These are phyloP conservation scores for Trachurus trachurus DNA, from an alignment of 2,797 vertebrate species.

Conservation along the genomic window DNA sequence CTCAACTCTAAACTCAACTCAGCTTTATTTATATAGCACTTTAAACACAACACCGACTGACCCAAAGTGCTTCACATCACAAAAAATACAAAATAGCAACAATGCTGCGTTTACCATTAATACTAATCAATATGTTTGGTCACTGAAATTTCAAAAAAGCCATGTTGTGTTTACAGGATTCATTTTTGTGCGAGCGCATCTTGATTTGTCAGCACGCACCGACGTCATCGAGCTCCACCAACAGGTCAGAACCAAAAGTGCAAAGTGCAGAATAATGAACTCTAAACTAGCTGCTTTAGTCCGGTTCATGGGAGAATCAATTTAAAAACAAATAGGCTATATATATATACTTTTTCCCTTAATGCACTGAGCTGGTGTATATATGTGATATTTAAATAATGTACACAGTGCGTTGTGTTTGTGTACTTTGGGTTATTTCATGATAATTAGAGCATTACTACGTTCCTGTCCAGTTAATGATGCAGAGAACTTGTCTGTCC, in stretches of 20 bases:
- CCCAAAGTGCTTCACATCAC: too few species aligned
- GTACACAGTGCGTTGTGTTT: conserved; percentile 11
- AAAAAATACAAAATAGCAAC: too few species aligned
- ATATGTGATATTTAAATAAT: background rate
- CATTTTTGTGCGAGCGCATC: too few species aligned
- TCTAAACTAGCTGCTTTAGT: background rate
- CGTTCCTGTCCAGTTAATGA: conserved; percentile 70
- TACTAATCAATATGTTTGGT: background rate
- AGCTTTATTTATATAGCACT: too few species aligned
- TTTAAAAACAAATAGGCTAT: too few species aligned
- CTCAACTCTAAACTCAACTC: too few species aligned
- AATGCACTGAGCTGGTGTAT: background rate
- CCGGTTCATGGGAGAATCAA: background rate
- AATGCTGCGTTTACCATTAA: background rate
- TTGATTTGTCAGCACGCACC: background rate
- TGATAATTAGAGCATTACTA: conserved; percentile 46
- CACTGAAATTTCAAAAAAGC: background rate
- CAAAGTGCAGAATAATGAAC: background rate
- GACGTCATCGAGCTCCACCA: background rate
- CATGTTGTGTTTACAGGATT: background rate
- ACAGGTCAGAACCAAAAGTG: background rate
- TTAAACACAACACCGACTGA: too few species aligned
- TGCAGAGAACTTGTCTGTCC: conserved; percentile 15
- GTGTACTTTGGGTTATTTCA: conserved; percentile 20
- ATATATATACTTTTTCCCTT: background rate